Evolutionary conservation across 1,140 invertebrate species (phyloP).

Genomic region (Fopius arisanus): DNA sequence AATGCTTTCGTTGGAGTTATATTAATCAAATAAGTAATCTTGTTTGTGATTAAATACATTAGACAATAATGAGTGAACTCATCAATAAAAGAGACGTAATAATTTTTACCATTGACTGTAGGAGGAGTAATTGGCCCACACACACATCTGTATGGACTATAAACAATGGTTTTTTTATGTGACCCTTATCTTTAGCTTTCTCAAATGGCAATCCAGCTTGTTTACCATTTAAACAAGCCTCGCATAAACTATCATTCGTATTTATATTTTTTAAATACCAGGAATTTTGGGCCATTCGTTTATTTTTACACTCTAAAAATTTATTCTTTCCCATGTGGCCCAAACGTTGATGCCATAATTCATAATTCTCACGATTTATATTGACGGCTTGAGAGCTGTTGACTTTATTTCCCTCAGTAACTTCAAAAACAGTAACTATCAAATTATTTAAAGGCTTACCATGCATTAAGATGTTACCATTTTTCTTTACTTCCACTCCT

Average conservation of each 20-base stretch:
- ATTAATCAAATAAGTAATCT: conserved; percentile 36
- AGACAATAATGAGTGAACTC: conserved; percentile 30
- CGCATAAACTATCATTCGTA: conserved; percentile 52
- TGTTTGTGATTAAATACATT: conserved; percentile 25
- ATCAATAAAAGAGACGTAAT: conserved; percentile 30
- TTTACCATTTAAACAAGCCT: conserved; percentile 60
- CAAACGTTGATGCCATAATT: conserved; percentile 49
- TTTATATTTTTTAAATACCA: neutral
- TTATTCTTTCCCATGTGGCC: conserved; percentile 35
- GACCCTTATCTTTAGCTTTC: conserved; percentile 27
- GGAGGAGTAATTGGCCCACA: neutral
- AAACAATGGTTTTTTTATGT: conserved; percentile 33
- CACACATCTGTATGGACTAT: conserved; percentile 45
- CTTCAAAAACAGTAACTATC: conserved; percentile 28
- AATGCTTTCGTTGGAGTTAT: conserved; percentile 52
- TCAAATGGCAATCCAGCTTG: conserved; percentile 51
- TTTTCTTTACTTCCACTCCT: conserved; percentile 42
- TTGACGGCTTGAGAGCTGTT: conserved; percentile 27
- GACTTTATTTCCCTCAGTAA: neutral
- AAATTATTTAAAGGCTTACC: conserved; percentile 46
- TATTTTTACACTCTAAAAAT: conserved; percentile 7
- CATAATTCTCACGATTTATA: conserved; percentile 31
- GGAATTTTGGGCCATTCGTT: neutral
- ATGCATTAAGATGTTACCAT: conserved; percentile 37
- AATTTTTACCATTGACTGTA: conserved; percentile 35